Percentiles rank a stretch among this genome's conserved stretches.
phyloP scores from a whole-genome alignment of 1,140 invertebrate species.

The Sarcophaga peregrina region DNA sequence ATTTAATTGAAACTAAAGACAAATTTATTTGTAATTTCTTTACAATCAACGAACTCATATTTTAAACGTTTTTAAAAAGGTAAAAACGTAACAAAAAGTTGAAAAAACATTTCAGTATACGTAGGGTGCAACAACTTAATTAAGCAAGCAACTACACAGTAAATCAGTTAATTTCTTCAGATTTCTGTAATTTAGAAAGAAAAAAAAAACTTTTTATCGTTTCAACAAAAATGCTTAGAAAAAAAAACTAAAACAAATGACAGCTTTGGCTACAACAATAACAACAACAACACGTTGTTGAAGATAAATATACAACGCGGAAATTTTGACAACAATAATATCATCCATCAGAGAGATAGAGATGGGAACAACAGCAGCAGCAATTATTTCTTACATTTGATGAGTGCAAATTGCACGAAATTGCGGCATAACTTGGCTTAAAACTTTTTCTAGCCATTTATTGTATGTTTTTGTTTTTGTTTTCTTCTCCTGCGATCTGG shows the following conservation, averaged over 20 bases:
- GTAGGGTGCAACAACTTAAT: neutral
- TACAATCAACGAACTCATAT: too few relatives aligned
- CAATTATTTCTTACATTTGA: slow-evolving; percentile 32
- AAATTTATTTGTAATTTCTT: too few relatives aligned
- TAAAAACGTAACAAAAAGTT: too few relatives aligned
- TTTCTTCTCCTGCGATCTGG: too few relatives aligned
- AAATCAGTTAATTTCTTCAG: neutral
- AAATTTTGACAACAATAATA: slow-evolving; percentile 29
- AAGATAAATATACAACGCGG: slow-evolving; percentile 18
- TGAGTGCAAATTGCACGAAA: neutral
- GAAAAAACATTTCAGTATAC: too few relatives aligned
- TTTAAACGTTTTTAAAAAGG: too few relatives aligned
- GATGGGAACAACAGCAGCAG: neutral
- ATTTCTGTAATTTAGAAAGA: neutral
- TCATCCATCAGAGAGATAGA: neutral
- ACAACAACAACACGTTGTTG: neutral
- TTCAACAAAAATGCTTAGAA: neutral
- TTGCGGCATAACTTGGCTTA: slow-evolving; percentile 30
- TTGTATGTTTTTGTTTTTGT: neutral
- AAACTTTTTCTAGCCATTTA: neutral
- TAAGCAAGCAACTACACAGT: neutral
- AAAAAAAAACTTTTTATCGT: neutral
- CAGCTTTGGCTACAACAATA: neutral
- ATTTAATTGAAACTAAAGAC: too few relatives aligned
- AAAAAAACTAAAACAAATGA: neutral